A percentile compares a stretch with the other conserved stretches of the same genome.
Evolutionary conservation across 2,888 invertebrate genomes (phyloP).

Genomic region (Metacarcinus magister): DNA sequence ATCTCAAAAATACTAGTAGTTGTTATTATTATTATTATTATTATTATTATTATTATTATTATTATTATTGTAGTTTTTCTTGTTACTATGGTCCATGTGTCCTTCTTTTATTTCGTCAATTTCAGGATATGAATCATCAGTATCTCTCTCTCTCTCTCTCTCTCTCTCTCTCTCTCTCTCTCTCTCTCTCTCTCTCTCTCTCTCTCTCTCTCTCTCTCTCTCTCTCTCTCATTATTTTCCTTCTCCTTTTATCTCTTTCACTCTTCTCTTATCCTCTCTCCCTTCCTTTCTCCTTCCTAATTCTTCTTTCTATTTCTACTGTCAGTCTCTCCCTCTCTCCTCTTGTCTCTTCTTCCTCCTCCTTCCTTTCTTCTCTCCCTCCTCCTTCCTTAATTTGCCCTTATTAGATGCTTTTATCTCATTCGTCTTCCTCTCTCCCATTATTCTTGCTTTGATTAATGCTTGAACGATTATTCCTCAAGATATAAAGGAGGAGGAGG

Average conservation of each 20-base stretch:
- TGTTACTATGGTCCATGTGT: too few species aligned
- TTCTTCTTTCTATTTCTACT: background rate
- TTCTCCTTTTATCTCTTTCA: background rate
- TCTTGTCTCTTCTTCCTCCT: background rate
- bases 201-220: background rate
- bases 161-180: background rate
- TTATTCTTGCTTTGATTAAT: background rate
- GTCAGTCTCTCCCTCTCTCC: background rate
- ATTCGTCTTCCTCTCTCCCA: background rate
- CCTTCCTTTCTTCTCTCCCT: background rate
- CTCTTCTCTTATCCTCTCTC: background rate
- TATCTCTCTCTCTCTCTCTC: background rate
- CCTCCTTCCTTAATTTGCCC: background rate
- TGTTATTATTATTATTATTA: too few species aligned
- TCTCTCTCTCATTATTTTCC: background rate
- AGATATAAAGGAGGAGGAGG: background rate
- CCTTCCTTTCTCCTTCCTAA: background rate
- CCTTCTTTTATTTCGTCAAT: too few species aligned
- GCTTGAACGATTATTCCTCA: background rate
- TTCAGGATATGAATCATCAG: too few species aligned
- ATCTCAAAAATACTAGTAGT: too few species aligned
- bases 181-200: background rate
- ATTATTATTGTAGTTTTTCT: too few species aligned
- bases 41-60: too few species aligned
- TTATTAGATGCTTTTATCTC: background rate